Evolutionary conservation across 1,140 invertebrate species (phyloP), one percentile per base, ranked within the genome.

Genomic region (Chrysomallon squamiferum): DNA sequence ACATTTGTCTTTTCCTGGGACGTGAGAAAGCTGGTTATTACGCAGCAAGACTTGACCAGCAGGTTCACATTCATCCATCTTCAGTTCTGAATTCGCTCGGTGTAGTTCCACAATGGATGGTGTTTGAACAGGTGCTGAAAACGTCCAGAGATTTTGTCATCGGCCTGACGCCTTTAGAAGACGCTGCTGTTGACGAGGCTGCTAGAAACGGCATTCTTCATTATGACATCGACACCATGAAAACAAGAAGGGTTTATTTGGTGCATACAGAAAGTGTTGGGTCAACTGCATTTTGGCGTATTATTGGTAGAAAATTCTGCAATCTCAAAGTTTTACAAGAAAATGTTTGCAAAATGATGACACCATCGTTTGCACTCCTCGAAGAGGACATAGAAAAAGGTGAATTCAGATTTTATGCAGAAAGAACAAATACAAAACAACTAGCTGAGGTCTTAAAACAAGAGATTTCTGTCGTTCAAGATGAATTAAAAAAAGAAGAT

Each of bases 141-240:
- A 81, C 80, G 7, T 79, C 76, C n/a, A 47, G 43, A 43, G 77
- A 81, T 61, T 82, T 77, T 61, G 73, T 76, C 11, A 73, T 75
- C 18, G 74, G 74, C 20, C 68, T 82, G 11, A 76, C 75, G 15
- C 62, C 74, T 5, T 72, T 82, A 13, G 22, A 65, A 35, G 69
- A 78, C 27, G 63, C 70, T 15, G 61, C 63, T 45, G 43, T 82
- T 11, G 15, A 38, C 7, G 71, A 75, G 29, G 72, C 69, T 15
- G 20, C 70, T 9, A 35, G 33, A n/a, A 33, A 64, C 33, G 60
- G 60, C 11, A 62, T 49, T 20, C 13, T 78, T 9, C 38, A 56
- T 29, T 33, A 75, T 20, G 72, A 80, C 57, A 43, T 72, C 6
- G 56, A 67, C 9, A 27, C 60, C 29, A 54, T 73, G 18, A 65